These are phyloP conservation scores for Bombus turneri DNA, from an alignment of 1,140 invertebrate species.

Conservation along the genomic window DNA sequence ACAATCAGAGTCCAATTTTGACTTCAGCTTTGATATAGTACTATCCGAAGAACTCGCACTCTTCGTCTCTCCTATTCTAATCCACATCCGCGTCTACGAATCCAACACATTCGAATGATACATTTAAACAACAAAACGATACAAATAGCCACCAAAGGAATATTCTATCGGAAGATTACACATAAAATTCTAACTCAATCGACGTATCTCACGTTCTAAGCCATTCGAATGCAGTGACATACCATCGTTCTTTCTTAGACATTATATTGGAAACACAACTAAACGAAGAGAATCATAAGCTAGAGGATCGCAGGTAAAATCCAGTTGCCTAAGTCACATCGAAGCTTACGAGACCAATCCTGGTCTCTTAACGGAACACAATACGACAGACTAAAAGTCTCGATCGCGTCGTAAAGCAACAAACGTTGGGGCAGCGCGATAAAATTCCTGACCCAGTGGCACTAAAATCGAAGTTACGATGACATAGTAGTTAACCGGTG, in stretches of 20 bases:
- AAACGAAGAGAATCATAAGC: neutral
- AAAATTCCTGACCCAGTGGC: neutral
- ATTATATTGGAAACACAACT: no score
- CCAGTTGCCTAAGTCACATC: neutral
- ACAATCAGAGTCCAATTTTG: neutral
- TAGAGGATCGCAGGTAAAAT: neutral
- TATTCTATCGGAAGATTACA: no score
- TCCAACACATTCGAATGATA: no score
- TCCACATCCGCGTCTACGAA: no score
- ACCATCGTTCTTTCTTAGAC: no score
- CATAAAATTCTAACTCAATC: no score
- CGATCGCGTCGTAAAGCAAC: neutral
- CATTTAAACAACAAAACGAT: no score
- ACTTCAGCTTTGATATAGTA: neutral
- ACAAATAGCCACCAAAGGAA: no score
- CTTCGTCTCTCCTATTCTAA: no score
- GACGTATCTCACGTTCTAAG: no score
- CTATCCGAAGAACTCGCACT: neutral
- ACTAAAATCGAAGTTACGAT: constrained; percentile 6
- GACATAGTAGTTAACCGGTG: neutral
- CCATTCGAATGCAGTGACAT: no score
- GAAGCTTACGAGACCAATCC: neutral
- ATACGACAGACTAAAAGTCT: neutral
- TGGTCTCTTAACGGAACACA: neutral
- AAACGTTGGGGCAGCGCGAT: neutral